Percentiles rank a stretch among this genome's conserved stretches.
These are phyloP conservation scores for Salminus brasiliensis DNA, from an alignment of 2,113 vertebrate species.

Conservation along the genomic window DNA sequence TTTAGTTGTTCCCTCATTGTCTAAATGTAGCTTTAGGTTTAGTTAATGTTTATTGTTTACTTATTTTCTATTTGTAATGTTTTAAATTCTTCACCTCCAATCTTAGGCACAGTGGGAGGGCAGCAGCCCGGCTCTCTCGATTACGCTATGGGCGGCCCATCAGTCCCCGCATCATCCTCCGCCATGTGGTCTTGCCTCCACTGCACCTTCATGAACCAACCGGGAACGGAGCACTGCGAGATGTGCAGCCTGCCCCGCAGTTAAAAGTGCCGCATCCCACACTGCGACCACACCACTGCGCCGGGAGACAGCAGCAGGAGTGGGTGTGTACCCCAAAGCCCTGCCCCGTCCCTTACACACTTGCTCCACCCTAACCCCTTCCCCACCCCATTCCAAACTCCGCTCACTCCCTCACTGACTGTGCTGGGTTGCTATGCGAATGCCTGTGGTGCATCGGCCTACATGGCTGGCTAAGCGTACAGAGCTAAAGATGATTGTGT, in stretches of 20 bases:
- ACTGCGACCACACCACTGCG: slow-evolving; percentile 19
- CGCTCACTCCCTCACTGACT: slow-evolving; percentile 47
- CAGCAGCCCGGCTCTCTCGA: slow-evolving; percentile 86
- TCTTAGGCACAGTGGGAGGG: slow-evolving; percentile 88
- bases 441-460: slow-evolving; percentile 55
- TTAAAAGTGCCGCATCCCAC: slow-evolving; percentile 65
- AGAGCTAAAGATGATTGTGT: slow-evolving; percentile 55
- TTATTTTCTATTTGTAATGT: not conserved
- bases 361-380: not conserved
- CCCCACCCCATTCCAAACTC: slow-evolving; percentile 10
- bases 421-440: slow-evolving; percentile 47
- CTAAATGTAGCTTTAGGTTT: no score
- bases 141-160: slow-evolving; percentile 83
- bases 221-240: slow-evolving; percentile 95
- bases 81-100: not conserved
- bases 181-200: slow-evolving; percentile 97
- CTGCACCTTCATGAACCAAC: slow-evolving; percentile 99
- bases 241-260: slow-evolving; percentile 96
- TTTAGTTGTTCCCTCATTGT: no score
- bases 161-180: slow-evolving; percentile 71
- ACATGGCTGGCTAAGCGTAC: slow-evolving; percentile 49
- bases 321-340: slow-evolving; percentile 35
- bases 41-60: not conserved
- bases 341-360: slow-evolving; percentile 6
- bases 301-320: slow-evolving; percentile 62